Percentiles rank a stretch among this genome's conserved stretches.
These are phyloP conservation scores for Drosophila orena DNA, from an alignment of 1,140 invertebrate genomes.

Conservation along the genomic window DNA sequence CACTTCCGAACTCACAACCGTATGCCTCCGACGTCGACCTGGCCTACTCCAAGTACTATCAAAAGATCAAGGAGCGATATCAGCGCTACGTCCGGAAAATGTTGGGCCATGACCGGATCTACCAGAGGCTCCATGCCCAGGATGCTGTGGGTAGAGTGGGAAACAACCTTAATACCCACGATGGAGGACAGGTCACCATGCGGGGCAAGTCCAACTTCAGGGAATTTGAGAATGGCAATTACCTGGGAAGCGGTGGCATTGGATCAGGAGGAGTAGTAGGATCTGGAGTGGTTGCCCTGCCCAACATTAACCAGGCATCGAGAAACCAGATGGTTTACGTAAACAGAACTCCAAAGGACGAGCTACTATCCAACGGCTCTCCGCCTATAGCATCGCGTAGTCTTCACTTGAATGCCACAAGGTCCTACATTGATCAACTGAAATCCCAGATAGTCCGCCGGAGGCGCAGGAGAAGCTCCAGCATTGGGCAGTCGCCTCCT, in stretches of 20 bases:
- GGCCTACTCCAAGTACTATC: conserved; percentile 80
- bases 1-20: conserved; percentile 21
- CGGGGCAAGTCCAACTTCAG: conserved; percentile 57
- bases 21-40: conserved; percentile 60
- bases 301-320: conserved; percentile 62
- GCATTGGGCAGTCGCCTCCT: conserved; percentile 30
- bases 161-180: conserved; percentile 50
- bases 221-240: conserved; percentile 26
- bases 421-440: conserved; percentile 69
- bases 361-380: conserved; percentile 14
- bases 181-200: conserved; percentile 56
- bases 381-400: conserved; percentile 15
- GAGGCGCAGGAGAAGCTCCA: conserved; percentile 61
- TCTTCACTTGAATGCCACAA: conserved; percentile 32
- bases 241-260: conserved; percentile 1
- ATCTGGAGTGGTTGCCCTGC: conserved; percentile 36
- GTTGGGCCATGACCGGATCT: conserved; percentile 54
- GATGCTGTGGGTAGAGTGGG: conserved; percentile 46
- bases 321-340: conserved; percentile 17
- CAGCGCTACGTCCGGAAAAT: conserved; percentile 80
- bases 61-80: conserved; percentile 80
- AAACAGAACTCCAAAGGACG: conserved; percentile 47
- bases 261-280: conserved; percentile 2
- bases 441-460: conserved; percentile 76
- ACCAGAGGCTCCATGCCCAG: conserved; percentile 55